Conservation (phyloP, 2,888 invertebrate species). For the Cephalotes varians region DNA sequence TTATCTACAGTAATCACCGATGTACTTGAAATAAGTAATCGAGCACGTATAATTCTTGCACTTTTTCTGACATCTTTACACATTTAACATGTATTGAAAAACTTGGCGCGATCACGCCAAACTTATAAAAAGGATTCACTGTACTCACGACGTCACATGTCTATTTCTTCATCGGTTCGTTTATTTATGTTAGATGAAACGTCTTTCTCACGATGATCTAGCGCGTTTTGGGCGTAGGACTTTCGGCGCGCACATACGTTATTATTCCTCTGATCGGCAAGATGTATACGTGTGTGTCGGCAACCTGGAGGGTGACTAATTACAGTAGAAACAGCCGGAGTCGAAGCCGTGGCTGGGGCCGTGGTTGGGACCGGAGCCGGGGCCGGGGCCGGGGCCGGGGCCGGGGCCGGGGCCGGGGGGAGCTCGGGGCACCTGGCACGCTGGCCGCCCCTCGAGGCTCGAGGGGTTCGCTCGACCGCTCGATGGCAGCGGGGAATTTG, state of each 20-base stretch:
- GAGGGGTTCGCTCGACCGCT: constrained; percentile 21
- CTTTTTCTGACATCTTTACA: background rate
- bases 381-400: constrained; percentile 17
- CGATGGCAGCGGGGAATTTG: constrained; percentile 45
- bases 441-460: constrained; percentile 2
- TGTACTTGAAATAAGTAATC: background rate
- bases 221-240: background rate
- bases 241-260: constrained; percentile 15
- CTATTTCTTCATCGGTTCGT: background rate
- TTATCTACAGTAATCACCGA: background rate
- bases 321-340: constrained; percentile 37
- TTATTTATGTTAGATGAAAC: constrained; percentile 20
- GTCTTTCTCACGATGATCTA: constrained; percentile 34
- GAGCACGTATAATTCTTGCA: background rate
- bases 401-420: background rate
- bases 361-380: background rate
- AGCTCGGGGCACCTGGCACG: constrained; percentile 64
- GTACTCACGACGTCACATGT: background rate
- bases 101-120: background rate
- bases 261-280: constrained; percentile 11
- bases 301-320: constrained; percentile 62
- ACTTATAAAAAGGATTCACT: constrained; percentile 21
- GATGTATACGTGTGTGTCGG: constrained; percentile 8
- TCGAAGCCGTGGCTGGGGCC: too few relatives aligned
- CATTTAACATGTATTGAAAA: background rate